Percentiles rank a stretch among this genome's conserved stretches.
These are phyloP conservation scores for Trachelipus rathkii DNA, from an alignment of 1,140 invertebrate species.

Conservation along the genomic window DNA sequence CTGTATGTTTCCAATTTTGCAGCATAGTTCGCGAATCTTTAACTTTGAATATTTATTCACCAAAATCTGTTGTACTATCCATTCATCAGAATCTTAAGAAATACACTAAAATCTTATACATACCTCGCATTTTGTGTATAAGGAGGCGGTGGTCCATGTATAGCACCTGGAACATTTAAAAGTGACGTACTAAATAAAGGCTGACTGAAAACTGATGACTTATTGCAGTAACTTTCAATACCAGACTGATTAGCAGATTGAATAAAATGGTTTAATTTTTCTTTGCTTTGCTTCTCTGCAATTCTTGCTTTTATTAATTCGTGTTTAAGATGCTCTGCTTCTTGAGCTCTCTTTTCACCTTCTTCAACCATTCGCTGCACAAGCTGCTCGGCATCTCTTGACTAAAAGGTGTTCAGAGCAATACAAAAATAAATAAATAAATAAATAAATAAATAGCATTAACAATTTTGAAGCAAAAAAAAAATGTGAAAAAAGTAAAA, in stretches of 20 bases:
- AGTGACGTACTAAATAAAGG: slow-evolving; percentile 24
- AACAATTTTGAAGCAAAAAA: too few relatives aligned
- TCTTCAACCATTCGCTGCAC: slow-evolving; percentile 87
- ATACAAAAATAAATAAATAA: too few relatives aligned
- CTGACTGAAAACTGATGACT: slow-evolving; percentile 35
- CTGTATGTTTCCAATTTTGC: too few relatives aligned
- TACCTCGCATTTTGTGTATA: slow-evolving; percentile 20
- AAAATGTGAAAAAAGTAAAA: slow-evolving; percentile 50
- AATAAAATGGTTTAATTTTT: slow-evolving; percentile 82
- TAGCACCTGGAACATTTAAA: slow-evolving; percentile 8
- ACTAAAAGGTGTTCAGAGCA: slow-evolving; percentile 8
- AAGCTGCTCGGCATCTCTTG: slow-evolving; percentile 81
- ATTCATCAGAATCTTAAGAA: too few relatives aligned
- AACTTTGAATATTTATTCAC: too few relatives aligned
- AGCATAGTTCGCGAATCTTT: too few relatives aligned
- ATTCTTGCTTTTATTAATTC: slow-evolving; percentile 78
- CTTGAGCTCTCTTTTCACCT: slow-evolving; percentile 80
- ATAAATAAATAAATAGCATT: too few relatives aligned
- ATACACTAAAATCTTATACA: too few relatives aligned
- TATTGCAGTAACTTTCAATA: slow-evolving; percentile 17
- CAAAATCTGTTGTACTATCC: too few relatives aligned
- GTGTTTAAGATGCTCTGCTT: slow-evolving; percentile 78
- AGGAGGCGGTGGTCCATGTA: slow-evolving; percentile 12
- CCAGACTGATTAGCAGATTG: slow-evolving; percentile 56
- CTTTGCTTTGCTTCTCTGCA: slow-evolving; percentile 90